phyloP scores from a whole-genome alignment of 1,140 invertebrate species.

The Solenopsis invicta region DNA sequence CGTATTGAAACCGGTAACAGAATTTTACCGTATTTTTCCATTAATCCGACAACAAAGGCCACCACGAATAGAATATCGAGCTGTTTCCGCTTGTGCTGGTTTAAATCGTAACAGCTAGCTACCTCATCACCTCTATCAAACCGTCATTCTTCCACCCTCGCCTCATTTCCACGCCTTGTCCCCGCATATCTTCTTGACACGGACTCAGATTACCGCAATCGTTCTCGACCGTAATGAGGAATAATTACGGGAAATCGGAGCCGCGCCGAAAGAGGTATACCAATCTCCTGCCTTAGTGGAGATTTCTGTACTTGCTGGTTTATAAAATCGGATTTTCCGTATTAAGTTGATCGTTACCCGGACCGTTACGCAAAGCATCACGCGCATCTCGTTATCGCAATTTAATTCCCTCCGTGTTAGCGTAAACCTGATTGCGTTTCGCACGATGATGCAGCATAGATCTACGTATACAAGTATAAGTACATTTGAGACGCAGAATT shows the following conservation, averaged over 20 bases:
- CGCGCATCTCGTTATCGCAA: not conserved
- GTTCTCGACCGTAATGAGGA: constrained; percentile 65
- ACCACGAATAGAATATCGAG: not conserved
- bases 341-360: constrained; percentile 37
- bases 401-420: constrained; percentile 18
- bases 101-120: constrained; percentile 6
- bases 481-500: constrained; percentile 1
- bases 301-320: not conserved
- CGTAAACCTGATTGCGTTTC: not conserved
- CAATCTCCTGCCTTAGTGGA: not conserved
- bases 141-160: not conserved
- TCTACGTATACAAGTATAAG: not conserved
- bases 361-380: not conserved
- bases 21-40: not conserved
- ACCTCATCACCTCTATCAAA: not conserved
- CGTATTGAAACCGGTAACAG: not conserved
- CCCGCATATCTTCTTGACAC: constrained; percentile 12
- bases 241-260: constrained; percentile 68
- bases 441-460: not conserved
- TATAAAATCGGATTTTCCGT: constrained; percentile 31
- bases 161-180: not conserved
- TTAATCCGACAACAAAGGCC: not conserved
- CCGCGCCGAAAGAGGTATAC: constrained; percentile 34
- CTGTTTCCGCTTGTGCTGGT: not conserved
- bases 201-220: constrained; percentile 64